These are phyloP conservation scores for Nilaparvata lugens DNA, from an alignment of 1,140 invertebrate genomes.

Conservation along the genomic window DNA sequence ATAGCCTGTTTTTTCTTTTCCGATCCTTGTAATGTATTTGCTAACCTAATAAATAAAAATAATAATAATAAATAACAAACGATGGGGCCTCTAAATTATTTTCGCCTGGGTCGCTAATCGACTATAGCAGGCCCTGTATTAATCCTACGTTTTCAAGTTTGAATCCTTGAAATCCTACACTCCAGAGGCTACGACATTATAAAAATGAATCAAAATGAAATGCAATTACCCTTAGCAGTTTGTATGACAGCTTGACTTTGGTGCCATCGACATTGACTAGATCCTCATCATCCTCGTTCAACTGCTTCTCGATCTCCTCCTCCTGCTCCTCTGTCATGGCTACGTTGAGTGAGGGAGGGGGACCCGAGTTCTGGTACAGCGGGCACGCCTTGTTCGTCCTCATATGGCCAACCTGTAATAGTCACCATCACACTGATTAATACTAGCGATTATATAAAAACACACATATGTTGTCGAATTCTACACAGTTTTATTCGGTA, in stretches of 20 bases:
- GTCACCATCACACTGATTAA: no score
- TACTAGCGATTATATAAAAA: conserved; percentile 19
- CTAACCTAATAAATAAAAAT: no score
- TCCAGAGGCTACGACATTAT: no score
- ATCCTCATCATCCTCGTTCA: conserved; percentile 71
- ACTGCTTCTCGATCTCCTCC: conserved; percentile 63
- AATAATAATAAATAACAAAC: no score
- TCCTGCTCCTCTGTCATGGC: conserved; percentile 64
- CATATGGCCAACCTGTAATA: conserved; percentile 66
- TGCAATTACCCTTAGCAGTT: conserved; percentile 62
- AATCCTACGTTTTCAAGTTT: neutral
- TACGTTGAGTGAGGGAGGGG: conserved; percentile 55
- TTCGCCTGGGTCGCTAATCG: no score
- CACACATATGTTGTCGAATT: no score
- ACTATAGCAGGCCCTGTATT: neutral
- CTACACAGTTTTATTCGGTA: no score
- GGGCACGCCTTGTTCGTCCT: conserved; percentile 96
- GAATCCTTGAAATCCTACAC: neutral
- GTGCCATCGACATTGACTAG: conserved; percentile 87
- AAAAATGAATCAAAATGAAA: neutral
- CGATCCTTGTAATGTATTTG: no score
- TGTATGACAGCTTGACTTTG: conserved; percentile 73
- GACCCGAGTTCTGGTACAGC: conserved; percentile 58
- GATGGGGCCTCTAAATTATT: no score
- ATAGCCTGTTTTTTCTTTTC: no score